A percentile compares a stretch with the other conserved stretches of the same genome.
phyloP scores from a whole-genome alignment of 1,140 invertebrate species.

The Caenorhabditis latens region DNA sequence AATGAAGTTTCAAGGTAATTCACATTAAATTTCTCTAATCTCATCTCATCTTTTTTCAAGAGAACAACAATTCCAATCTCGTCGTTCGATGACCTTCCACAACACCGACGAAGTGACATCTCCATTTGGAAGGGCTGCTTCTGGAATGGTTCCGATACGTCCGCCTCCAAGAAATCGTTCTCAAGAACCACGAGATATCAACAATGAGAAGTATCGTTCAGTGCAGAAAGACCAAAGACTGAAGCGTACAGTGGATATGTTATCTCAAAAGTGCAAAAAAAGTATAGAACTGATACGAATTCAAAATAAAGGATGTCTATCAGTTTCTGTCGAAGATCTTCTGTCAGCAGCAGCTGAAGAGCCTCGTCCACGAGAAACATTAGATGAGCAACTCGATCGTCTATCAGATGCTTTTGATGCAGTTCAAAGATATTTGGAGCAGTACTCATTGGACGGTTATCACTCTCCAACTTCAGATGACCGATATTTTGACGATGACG shows the following conservation, averaged over 20 bases:
- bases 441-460: constrained; percentile 59
- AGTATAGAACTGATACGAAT: constrained; percentile 66
- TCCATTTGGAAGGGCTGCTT: constrained; percentile 1
- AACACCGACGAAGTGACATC: constrained; percentile 14
- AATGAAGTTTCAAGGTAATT: constrained; percentile 63
- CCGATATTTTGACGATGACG: constrained; percentile 37
- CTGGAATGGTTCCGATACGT: constrained; percentile 10
- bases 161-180: constrained; percentile 7
- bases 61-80: constrained; percentile 34
- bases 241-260: constrained; percentile 63
- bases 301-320: constrained; percentile 67
- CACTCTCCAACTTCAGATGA: constrained; percentile 53
- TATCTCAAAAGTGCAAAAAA: constrained; percentile 68
- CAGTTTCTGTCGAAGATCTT: constrained; percentile 67
- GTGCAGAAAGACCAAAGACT: constrained; percentile 41
- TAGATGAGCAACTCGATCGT: constrained; percentile 64
- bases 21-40: neutral
- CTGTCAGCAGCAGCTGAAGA: constrained; percentile 65
- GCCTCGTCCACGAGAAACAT: constrained; percentile 62
- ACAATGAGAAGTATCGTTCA: constrained; percentile 39
- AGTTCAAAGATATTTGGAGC: constrained; percentile 64
- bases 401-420: constrained; percentile 67
- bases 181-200: constrained; percentile 47
- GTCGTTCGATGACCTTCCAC: constrained; percentile 42
- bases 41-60: neutral